These are phyloP conservation scores for Oenanthe melanoleuca DNA, from an alignment of 2,113 vertebrate genomes.

Conservation along the genomic window DNA sequence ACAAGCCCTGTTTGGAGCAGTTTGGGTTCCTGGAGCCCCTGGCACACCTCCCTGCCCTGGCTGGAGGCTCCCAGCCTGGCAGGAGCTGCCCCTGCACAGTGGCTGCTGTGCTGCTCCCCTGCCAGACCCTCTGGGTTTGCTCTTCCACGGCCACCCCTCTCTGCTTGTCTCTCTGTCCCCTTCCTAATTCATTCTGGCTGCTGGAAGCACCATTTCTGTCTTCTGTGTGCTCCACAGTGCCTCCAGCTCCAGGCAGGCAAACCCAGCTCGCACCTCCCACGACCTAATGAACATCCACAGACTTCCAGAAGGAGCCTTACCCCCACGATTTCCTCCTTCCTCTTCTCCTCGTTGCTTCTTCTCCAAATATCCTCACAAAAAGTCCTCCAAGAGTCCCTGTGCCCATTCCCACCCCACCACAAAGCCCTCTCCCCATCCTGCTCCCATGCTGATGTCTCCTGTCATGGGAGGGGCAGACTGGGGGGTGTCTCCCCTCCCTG, in stretches of 20 bases:
- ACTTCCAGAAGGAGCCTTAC: not conserved
- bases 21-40: not conserved
- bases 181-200: not conserved
- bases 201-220: not conserved
- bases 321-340: not conserved
- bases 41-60: not conserved
- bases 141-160: not conserved
- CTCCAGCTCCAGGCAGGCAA: not conserved
- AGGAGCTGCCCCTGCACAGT: fast-evolving
- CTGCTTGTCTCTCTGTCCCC: not conserved
- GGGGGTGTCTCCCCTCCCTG: not conserved
- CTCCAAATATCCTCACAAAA: not conserved
- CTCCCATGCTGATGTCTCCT: not conserved
- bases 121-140: not conserved
- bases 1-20: not conserved
- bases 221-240: not conserved
- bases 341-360: not conserved
- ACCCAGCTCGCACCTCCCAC: fast-evolving
- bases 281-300: not conserved
- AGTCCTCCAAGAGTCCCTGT: not conserved
- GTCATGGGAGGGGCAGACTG: fast-evolving
- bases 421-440: fast-evolving
- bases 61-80: fast-evolving
- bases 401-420: not conserved
- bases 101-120: not conserved